phyloP scores from a whole-genome alignment of 2,113 vertebrate species.

The Calonectris borealis region DNA sequence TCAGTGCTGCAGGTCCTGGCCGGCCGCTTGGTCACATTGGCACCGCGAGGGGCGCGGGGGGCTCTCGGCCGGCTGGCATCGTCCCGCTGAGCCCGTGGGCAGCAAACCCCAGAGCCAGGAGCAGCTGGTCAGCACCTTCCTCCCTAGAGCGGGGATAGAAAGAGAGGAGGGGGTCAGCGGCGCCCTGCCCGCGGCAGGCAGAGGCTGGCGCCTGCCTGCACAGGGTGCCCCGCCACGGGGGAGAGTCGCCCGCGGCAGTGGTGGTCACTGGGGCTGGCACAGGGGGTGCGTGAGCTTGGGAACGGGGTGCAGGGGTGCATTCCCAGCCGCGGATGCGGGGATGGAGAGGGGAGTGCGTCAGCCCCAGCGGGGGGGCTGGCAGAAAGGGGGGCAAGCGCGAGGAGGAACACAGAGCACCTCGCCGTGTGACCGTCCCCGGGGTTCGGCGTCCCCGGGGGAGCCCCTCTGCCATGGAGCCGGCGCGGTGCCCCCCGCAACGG shows the following conservation, averaged over 20 bases:
- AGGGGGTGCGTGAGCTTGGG: neutral
- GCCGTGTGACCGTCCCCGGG: accelerated
- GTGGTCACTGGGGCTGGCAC: neutral
- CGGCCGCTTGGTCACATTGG: neutral
- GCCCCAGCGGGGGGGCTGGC: neutral
- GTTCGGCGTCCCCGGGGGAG: accelerated
- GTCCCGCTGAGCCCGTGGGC: neutral
- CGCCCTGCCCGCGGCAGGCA: neutral
- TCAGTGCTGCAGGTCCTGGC: neutral
- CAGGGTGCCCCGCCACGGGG: neutral
- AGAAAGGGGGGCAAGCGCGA: accelerated
- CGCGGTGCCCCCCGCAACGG: accelerated
- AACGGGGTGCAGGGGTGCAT: neutral
- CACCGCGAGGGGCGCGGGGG: accelerated
- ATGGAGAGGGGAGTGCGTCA: accelerated
- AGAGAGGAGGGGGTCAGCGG: neutral
- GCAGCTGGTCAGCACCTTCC: neutral
- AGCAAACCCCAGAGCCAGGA: neutral
- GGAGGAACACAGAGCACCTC: neutral
- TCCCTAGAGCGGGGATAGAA: neutral
- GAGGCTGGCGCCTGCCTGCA: neutral
- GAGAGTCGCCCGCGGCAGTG: neutral
- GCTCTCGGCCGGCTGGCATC: neutral
- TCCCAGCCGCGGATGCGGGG: neutral
- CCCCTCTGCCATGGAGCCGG: neutral